These are phyloP conservation scores for Zingel zingel DNA, from an alignment of 2,113 vertebrate genomes.

Conservation along the genomic window DNA sequence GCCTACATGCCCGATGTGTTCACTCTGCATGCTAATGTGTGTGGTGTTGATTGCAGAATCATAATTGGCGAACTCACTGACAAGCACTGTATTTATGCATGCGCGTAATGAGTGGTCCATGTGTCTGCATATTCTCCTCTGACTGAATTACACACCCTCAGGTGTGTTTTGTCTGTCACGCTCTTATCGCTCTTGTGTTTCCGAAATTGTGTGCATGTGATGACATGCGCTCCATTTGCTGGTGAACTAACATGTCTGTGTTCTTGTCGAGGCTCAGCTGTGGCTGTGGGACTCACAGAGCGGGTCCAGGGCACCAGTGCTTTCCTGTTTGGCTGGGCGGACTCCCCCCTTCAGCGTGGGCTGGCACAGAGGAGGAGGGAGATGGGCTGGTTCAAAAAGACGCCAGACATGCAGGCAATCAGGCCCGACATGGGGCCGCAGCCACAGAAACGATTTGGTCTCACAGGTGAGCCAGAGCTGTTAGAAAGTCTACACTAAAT, in stretches of 20 bases:
- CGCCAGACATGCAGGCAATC: constrained; percentile 63
- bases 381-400: constrained; percentile 84
- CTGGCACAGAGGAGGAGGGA: constrained; percentile 85
- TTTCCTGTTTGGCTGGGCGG: constrained; percentile 86
- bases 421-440: constrained; percentile 76
- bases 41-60: constrained; percentile 37
- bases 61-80: constrained; percentile 37
- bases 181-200: constrained; percentile 1
- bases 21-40: constrained; percentile 38
- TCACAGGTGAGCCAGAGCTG: constrained; percentile 80
- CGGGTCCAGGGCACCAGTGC: constrained; percentile 73
- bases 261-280: constrained; percentile 54
- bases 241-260: constrained; percentile 8
- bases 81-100: constrained; percentile 9
- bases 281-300: constrained; percentile 79
- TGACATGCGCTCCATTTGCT: background rate
- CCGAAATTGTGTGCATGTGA: constrained; percentile 5
- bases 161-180: constrained; percentile 41
- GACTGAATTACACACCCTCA: constrained; percentile 13
- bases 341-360: constrained; percentile 75
- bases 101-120: constrained; percentile 15
- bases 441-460: constrained; percentile 72
- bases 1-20: constrained; percentile 25
- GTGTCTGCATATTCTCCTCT: constrained; percentile 6
- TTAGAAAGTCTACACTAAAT: background rate